These are phyloP conservation scores for Nettapus auritus DNA, from an alignment of 2,113 vertebrate genomes.

Conservation along the genomic window DNA sequence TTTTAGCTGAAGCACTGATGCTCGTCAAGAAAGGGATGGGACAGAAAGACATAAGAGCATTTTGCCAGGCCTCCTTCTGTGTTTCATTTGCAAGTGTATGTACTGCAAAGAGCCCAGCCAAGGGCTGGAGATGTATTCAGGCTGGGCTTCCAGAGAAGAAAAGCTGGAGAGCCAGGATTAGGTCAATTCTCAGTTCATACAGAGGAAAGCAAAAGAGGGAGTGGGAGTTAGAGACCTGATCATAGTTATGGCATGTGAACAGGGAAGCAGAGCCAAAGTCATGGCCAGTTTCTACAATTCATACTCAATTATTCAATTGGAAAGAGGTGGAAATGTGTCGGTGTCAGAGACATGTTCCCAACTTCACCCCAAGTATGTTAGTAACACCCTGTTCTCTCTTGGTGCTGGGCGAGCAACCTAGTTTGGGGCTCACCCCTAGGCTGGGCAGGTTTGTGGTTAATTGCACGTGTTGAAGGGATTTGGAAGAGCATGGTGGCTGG, in stretches of 20 bases:
- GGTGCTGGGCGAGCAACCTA: rapidly evolving
- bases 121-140: background rate
- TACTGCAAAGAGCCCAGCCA: background rate
- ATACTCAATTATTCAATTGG: background rate
- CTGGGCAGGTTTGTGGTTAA: background rate
- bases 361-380: background rate
- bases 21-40: background rate
- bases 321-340: background rate
- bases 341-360: background rate
- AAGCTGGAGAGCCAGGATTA: background rate
- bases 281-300: background rate
- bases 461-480: background rate
- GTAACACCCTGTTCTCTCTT: rapidly evolving
- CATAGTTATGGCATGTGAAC: background rate
- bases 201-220: background rate
- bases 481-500: rapidly evolving
- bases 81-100: background rate
- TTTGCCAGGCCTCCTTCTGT: background rate
- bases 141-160: background rate
- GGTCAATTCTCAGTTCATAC: background rate
- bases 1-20: background rate
- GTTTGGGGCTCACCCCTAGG: background rate
- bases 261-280: background rate
- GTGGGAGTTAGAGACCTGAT: background rate
- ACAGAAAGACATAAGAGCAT: background rate